Evolutionary conservation across 2,797 vertebrate genomes (phyloP).

Genomic region (Ctenosaura bakeri): DNA sequence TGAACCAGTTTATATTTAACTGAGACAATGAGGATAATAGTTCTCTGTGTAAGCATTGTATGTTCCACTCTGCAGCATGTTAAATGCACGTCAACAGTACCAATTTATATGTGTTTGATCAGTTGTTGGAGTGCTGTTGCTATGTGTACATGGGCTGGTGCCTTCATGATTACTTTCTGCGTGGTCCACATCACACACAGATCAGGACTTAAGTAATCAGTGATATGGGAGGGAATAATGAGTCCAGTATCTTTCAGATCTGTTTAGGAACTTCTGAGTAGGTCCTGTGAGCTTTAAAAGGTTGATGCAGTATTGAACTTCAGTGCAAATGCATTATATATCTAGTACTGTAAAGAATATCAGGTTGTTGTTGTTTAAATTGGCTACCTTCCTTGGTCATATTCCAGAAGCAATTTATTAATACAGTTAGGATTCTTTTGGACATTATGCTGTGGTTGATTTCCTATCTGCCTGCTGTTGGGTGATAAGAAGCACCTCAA

Average conservation of each 20-base stretch:
- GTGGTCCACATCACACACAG: neutral
- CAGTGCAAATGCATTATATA: neutral
- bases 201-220: neutral
- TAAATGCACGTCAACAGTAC: neutral
- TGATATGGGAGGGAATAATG: neutral
- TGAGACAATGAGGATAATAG: neutral
- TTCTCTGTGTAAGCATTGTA: neutral
- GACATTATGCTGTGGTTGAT: neutral
- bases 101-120: neutral
- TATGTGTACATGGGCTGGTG: neutral
- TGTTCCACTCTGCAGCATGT: neutral
- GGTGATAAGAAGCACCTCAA: neutral
- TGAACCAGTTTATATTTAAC: neutral
- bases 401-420: neutral
- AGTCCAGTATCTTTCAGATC: neutral
- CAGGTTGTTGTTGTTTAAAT: neutral
- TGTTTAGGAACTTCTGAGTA: neutral
- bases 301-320: neutral
- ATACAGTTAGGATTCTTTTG: neutral
- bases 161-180: neutral
- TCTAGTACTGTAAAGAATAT: neutral
- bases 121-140: neutral
- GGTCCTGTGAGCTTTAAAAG: neutral
- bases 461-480: neutral
- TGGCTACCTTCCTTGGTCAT: neutral